Conservation (phyloP, 2,113 vertebrate genomes). For the Chinchilla lanigera region DNA sequence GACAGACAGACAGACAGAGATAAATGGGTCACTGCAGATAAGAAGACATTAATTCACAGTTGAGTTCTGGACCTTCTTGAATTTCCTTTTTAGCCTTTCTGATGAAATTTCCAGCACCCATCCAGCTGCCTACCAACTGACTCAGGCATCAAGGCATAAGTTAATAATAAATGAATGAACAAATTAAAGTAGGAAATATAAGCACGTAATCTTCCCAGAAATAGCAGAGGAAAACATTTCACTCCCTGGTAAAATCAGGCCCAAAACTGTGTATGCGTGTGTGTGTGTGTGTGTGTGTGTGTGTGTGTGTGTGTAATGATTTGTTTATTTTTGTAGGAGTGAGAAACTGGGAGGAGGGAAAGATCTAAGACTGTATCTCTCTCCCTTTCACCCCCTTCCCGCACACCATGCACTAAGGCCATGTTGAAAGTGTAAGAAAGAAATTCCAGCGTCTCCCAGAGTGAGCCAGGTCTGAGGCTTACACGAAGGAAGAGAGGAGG, state of each 20-base stretch:
- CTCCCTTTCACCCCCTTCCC: too few species aligned
- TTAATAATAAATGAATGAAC: conserved; percentile 30
- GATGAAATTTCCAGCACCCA: neutral
- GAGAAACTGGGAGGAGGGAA: neutral
- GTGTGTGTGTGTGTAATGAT: neutral
- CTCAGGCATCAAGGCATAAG: neutral
- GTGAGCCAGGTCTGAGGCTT: neutral
- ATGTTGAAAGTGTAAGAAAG: neutral
- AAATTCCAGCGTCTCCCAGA: neutral
- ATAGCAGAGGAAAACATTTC: neutral
- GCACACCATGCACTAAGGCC: neutral
- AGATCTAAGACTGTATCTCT: neutral
- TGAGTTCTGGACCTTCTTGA: neutral
- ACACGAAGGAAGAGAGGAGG: neutral
- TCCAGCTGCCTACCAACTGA: neutral
- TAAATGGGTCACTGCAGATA: neutral
- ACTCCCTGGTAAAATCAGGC: conserved; percentile 13
- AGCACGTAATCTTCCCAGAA: neutral
- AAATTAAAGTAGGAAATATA: neutral
- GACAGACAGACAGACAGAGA: neutral
- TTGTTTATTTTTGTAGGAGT: neutral
- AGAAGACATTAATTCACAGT: neutral
- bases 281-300: neutral
- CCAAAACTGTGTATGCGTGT: neutral
- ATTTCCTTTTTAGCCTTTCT: neutral